A percentile compares a stretch with the other conserved stretches of the same genome.
These are phyloP conservation scores for Pholis gunnellus DNA, from an alignment of 2,113 vertebrate genomes.

Conservation along the genomic window DNA sequence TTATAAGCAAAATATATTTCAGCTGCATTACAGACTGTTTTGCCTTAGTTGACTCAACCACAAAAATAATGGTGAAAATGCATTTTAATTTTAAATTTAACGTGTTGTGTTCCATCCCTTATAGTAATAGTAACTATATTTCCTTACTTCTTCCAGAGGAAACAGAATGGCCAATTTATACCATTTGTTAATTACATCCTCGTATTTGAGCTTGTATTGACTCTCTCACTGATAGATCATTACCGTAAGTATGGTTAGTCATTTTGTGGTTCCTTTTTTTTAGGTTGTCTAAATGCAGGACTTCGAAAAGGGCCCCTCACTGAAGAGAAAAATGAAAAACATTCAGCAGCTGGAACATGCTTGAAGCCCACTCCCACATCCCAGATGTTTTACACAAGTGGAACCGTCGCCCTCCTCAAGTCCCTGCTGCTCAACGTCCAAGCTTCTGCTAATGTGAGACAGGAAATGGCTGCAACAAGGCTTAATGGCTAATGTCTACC, in stretches of 20 bases:
- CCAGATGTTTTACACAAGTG: constrained; percentile 66
- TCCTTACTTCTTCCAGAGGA: background rate
- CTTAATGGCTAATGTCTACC: constrained; percentile 76
- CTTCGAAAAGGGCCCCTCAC: constrained; percentile 57
- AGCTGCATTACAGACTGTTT: background rate
- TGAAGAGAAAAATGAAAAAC: constrained; percentile 75
- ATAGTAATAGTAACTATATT: background rate
- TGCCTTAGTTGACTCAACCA: background rate
- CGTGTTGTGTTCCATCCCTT: background rate
- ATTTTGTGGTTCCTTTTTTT: background rate
- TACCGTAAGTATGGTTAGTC: constrained; percentile 48
- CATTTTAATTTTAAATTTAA: background rate
- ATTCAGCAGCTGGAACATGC: constrained; percentile 11
- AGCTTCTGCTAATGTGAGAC: constrained; percentile 80
- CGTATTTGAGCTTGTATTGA: constrained; percentile 32
- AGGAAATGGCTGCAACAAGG: constrained; percentile 84
- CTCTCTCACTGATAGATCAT: constrained; percentile 62
- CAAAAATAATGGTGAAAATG: background rate
- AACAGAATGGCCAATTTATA: background rate
- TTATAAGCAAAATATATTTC: background rate
- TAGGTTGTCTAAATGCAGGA: constrained; percentile 73
- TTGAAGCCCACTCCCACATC: constrained; percentile 32
- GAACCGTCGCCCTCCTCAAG: constrained; percentile 39
- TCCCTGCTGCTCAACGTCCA: constrained; percentile 59
- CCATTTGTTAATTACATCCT: constrained; percentile 2